Evolutionary conservation across 2,888 invertebrate genomes (phyloP).

Genomic region (Frankliniella intonsa): DNA sequence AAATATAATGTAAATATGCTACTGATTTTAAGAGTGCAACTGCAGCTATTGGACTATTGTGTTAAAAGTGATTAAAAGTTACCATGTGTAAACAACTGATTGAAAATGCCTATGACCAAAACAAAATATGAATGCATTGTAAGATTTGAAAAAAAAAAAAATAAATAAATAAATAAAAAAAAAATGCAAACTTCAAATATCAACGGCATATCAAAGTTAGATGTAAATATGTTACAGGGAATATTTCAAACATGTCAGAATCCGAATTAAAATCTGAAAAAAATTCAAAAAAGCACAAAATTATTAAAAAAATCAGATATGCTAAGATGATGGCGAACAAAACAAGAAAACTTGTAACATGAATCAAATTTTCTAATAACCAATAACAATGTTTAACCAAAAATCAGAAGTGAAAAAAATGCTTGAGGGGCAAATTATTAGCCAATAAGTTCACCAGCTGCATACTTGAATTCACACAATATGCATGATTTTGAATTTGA

Average conservation of each 20-base stretch:
- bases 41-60: too few species aligned
- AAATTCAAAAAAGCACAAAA: neutral
- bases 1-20: neutral
- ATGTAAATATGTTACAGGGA: neutral
- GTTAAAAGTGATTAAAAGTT: neutral
- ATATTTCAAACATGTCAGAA: neutral
- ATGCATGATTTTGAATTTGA: too few species aligned
- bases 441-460: too few species aligned
- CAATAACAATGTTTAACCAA: neutral
- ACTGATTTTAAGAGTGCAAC: too few species aligned
- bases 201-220: neutral
- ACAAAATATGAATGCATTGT: neutral
- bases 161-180: neutral
- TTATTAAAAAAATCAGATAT: neutral
- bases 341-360: neutral
- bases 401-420: neutral
- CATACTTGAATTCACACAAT: too few species aligned
- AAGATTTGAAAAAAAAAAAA: neutral
- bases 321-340: neutral
- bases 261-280: neutral
- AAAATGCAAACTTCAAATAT: neutral
- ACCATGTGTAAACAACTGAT: neutral
- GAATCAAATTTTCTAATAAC: neutral
- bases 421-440: too few species aligned
- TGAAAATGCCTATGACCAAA: neutral